Base-by-base conservation (phyloP, 64 coral and sea anemone species). In the Montipora sp. region DNA sequence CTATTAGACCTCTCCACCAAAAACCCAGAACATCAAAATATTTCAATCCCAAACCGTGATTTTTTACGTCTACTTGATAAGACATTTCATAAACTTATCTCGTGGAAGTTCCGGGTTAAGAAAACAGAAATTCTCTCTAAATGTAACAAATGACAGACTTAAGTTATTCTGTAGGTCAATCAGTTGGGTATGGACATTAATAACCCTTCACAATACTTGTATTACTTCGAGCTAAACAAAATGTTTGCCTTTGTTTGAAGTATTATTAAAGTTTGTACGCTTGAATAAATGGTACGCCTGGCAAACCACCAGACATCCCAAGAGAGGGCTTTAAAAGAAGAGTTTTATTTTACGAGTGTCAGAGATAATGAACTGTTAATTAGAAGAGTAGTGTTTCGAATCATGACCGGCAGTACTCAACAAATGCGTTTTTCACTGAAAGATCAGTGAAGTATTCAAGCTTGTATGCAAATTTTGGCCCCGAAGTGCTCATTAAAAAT, bases 231-330 rank as follows among this genome's bases (percentile, higher is more conserved):
- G 61, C 71, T 85, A 85, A 85, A 85, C 65, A 72, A 85, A 51
- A 85, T 85, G 65, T 85, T 85, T 85, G 82, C 21, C 44, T 71
- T 85, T 85, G 82, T 85, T 67, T 51, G 43, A 85, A 85, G 82
- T 85, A 63, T 46, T 85, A 85, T 85, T 85, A 50, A 72, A 85
- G 61, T 85, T 85, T 85, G 68, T 71, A 85, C 82, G 82, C 82
- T 71, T 85, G 15, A 27, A 19, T 85, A 50, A 85, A 48, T 72
- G 15, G 15, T 71, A 85, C 65, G 82, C 82, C 71, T 50, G 63
- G 71, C 15, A 72, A 71, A 6, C 3, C 60, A 85, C 44, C 27
- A 72, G 59, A 85, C 70, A 70, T 85, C 82, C 65, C 82, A 85
- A 85, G 65, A 65, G 82, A 65, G 82, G 59, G 8, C 45, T 4